phyloP scores from a whole-genome alignment of 2,888 invertebrate genomes.

The Deroplatys truncata region DNA sequence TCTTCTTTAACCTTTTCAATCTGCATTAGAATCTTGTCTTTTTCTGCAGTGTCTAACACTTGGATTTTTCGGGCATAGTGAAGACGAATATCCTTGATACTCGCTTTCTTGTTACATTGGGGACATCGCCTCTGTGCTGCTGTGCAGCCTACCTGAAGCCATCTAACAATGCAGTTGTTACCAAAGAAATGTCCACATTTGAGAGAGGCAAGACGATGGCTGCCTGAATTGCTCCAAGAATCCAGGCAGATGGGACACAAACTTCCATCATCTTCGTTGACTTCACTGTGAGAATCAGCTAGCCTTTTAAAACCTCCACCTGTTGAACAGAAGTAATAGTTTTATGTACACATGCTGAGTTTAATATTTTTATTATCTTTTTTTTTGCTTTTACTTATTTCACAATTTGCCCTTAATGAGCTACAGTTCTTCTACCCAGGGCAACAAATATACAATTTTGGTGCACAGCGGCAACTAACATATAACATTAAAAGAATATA shows the following conservation, averaged over 20 bases:
- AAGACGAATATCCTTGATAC: constrained; percentile 63
- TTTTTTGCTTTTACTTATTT: no score
- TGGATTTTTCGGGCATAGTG: constrained; percentile 75
- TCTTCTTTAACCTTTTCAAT: constrained; percentile 56
- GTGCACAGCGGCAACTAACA: no score
- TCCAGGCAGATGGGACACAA: constrained; percentile 88
- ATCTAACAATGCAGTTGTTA: constrained; percentile 68
- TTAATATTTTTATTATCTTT: no score
- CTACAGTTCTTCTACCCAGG: no score
- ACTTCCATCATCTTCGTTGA: constrained; percentile 62
- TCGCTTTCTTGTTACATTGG: constrained; percentile 76
- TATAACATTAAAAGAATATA: no score
- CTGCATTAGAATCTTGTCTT: constrained; percentile 59
- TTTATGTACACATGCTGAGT: background rate
- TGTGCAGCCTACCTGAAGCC: constrained; percentile 57
- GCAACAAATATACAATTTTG: no score
- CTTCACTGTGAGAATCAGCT: constrained; percentile 31
- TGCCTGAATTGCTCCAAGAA: constrained; percentile 79
- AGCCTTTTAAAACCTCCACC: background rate
- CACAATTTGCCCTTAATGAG: no score
- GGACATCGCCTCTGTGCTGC: constrained; percentile 70
- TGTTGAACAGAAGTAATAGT: background rate
- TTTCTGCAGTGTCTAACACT: constrained; percentile 73
- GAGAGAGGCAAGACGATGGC: constrained; percentile 79
- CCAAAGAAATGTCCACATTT: constrained; percentile 94